phyloP scores from a whole-genome alignment of 1,140 invertebrate genomes.

The Zaprionus camerounensis region DNA sequence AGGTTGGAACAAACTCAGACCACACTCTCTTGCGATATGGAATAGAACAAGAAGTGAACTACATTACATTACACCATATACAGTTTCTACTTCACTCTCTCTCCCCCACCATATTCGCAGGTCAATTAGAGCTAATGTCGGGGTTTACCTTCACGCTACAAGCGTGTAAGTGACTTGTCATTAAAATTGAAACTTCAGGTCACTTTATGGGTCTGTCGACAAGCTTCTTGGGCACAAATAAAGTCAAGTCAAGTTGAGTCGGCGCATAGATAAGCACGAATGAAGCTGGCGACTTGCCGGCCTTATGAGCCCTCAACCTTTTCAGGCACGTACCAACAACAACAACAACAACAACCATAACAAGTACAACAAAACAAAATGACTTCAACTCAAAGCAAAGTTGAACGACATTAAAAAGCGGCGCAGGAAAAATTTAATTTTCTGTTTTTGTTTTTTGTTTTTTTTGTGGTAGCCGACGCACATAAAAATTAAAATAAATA shows the following conservation, averaged over 20 bases:
- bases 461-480: conserved; percentile 30
- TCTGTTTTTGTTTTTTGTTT: conserved; percentile 22
- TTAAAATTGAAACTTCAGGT: conserved; percentile 75
- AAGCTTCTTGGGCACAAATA: conserved; percentile 45
- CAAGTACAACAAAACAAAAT: neutral
- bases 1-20: no score
- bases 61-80: neutral
- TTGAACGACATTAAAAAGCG: conserved; percentile 68
- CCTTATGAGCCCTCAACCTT: conserved; percentile 39
- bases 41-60: no score
- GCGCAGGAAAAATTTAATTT: conserved; percentile 53
- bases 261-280: conserved; percentile 61
- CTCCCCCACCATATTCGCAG: conserved; percentile 2
- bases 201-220: conserved; percentile 67
- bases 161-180: conserved; percentile 73
- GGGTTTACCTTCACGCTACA: conserved; percentile 19
- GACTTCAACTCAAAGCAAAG: conserved; percentile 42
- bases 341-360: conserved; percentile 10
- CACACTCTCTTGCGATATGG: no score
- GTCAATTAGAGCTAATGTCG: conserved; percentile 60
- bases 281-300: conserved; percentile 32
- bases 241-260: conserved; percentile 24
- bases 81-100: neutral
- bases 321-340: conserved; percentile 64
- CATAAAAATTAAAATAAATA: conserved; percentile 71